Evolutionary conservation across 2,888 invertebrate species (phyloP), one percentile per base, ranked within the genome.

Genomic region (Syrphus vitripennis): DNA sequence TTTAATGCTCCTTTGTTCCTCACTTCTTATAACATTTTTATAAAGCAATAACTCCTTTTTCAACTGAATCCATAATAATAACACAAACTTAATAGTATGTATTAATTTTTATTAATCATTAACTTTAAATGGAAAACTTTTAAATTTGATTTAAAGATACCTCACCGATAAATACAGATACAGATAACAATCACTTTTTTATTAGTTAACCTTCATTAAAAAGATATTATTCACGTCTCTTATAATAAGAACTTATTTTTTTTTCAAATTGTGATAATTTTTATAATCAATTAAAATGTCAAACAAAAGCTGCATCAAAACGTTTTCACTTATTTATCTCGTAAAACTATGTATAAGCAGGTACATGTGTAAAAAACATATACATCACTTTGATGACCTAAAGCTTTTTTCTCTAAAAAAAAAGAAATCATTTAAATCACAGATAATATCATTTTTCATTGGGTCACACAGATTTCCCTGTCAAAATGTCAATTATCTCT

Each of bases 401-500:
- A 57, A 34, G 31, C 59, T 7, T 59, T 37, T n/a, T 37, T 59
- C 34, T 34, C 19, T 19, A 37, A 37, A 59, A n/a, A n/a, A n/a
- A n/a, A n/a, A n/a, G n/a, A n/a, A 42, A 45, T 45, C 45, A 65
- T 45, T 7, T 29, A 65, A 65, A 65, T 65, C 65, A 45, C 65
- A 65, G 65, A 65, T 65, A 65, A 31, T 31, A 65, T 65, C 19
- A 45, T 65, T 31, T 45, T 29, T 37, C 31, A 45, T 26, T 26
- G 40, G 3, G 12, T 9, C 16, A 63, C 63, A 29, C 42, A 45
- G 45, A 65, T 45, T 65, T 65, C 21, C 65, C 14, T 65, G 65
- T 65, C 65, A 65, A 65, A 65, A 65, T 65, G 65, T 65, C 65
- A 65, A 31, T 45, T 31, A 65, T 42, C n/a, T 42, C 63, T 10